Conservation (phyloP, 2,888 invertebrate species). For the Plebejus anna region DNA sequence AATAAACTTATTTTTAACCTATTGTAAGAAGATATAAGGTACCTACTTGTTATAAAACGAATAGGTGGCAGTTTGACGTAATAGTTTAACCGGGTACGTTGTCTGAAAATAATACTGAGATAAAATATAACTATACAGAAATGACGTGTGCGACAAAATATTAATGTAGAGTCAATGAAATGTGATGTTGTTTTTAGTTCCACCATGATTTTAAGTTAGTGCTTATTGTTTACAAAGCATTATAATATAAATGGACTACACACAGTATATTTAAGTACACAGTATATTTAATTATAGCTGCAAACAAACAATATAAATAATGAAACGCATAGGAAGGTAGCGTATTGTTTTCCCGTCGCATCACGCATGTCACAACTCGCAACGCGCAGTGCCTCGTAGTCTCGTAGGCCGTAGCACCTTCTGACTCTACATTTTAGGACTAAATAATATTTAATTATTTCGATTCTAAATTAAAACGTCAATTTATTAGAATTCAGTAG, state of each 20-base stretch:
- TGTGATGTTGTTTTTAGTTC: background rate
- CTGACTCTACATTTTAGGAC: background rate
- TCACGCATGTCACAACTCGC: background rate
- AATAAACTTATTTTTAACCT: background rate
- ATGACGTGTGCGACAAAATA: background rate
- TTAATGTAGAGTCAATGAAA: background rate
- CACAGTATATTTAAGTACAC: no score
- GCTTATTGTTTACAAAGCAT: background rate
- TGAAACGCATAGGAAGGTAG: background rate
- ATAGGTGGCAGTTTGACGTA: no score
- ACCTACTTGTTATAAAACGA: background rate
- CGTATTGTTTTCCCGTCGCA: slow-evolving; percentile 1
- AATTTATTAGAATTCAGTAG: no score
- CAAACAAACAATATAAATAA: background rate
- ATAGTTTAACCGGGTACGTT: background rate
- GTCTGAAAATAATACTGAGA: background rate
- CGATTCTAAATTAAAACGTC: no score
- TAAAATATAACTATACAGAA: no score
- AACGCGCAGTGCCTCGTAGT: background rate
- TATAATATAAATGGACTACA: no score
- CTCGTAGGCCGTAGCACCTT: no score
- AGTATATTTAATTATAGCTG: no score
- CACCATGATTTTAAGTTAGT: background rate
- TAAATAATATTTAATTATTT: background rate
- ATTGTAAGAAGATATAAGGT: background rate